Percentiles rank a stretch among this genome's conserved stretches.
phyloP scores from a whole-genome alignment of 2,888 invertebrate species.

The Homarus gammarus region DNA sequence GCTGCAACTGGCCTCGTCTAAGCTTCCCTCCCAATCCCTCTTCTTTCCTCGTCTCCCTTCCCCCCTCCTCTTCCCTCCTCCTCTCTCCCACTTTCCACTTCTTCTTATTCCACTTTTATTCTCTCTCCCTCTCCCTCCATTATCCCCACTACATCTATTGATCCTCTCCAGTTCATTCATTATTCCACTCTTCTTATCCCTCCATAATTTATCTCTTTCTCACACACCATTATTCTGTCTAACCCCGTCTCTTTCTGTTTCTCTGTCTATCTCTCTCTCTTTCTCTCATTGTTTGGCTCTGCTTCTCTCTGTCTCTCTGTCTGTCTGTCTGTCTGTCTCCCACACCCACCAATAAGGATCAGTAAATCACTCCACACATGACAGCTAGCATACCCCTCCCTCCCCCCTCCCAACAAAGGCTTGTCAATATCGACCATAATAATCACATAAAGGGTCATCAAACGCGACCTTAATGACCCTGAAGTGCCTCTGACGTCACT shows the following conservation, averaged over 20 bases:
- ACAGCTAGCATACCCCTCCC: not conserved
- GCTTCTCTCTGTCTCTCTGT: conserved; percentile 21
- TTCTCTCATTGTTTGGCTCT: conserved; percentile 13
- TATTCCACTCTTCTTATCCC: not conserved
- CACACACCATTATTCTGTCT: too few relatives aligned
- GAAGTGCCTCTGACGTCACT: not conserved
- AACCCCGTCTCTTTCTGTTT: conserved; percentile 13
- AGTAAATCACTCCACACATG: too few relatives aligned
- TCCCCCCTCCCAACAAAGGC: not conserved
- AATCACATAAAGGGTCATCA: not conserved
- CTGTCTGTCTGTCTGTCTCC: not conserved
- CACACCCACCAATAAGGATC: too few relatives aligned
- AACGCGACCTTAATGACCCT: not conserved
- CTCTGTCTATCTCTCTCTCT: conserved; percentile 6
- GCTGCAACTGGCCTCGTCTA: too few relatives aligned
- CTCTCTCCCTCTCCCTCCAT: not conserved
- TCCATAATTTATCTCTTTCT: not conserved
- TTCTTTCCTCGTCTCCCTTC: too few relatives aligned
- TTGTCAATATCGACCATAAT: not conserved
- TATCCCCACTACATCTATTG: too few relatives aligned
- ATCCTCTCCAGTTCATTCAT: not conserved
- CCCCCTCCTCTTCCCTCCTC: not conserved
- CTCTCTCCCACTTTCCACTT: not conserved
- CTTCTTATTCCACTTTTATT: not conserved
- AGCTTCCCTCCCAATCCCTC: too few relatives aligned